phyloP scores from a whole-genome alignment of 2,797 vertebrate genomes.

The Lutra lutra region DNA sequence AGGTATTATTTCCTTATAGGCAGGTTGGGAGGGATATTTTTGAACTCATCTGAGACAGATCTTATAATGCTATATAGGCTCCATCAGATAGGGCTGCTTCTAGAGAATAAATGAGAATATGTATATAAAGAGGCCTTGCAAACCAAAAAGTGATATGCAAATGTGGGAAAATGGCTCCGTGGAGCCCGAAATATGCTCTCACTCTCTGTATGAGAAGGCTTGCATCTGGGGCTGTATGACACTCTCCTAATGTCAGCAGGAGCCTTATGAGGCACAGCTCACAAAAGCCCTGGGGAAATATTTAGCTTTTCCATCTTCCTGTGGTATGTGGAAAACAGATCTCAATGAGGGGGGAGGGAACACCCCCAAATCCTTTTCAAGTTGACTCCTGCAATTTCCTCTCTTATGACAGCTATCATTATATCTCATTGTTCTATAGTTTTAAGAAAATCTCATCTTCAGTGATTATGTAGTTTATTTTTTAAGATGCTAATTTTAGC shows the following conservation, averaged over 20 bases:
- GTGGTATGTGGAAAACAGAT: conserved; percentile 1
- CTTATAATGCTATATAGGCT: neutral
- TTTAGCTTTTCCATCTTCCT: conserved; percentile 16
- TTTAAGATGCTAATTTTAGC: conserved; percentile 69
- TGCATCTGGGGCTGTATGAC: conserved; percentile 22
- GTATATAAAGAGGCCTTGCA: neutral
- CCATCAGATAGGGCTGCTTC: neutral
- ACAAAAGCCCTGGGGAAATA: neutral
- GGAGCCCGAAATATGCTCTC: neutral
- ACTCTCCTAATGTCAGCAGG: neutral
- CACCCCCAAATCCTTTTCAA: conserved; percentile 29
- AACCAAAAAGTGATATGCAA: neutral
- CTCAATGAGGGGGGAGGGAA: neutral
- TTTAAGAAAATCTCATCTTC: conserved; percentile 72
- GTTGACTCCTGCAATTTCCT: conserved; percentile 56
- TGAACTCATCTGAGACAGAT: neutral
- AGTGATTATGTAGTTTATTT: conserved; percentile 65
- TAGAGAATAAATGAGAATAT: neutral
- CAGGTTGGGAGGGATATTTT: neutral
- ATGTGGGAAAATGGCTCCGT: neutral
- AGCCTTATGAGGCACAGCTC: neutral
- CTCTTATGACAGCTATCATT: conserved; percentile 59
- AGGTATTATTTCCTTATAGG: neutral
- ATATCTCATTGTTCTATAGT: conserved; percentile 58
- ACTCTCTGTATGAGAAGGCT: neutral